These are phyloP conservation scores for Coilia nasus DNA, from an alignment of 2,797 vertebrate species.

Conservation along the genomic window DNA sequence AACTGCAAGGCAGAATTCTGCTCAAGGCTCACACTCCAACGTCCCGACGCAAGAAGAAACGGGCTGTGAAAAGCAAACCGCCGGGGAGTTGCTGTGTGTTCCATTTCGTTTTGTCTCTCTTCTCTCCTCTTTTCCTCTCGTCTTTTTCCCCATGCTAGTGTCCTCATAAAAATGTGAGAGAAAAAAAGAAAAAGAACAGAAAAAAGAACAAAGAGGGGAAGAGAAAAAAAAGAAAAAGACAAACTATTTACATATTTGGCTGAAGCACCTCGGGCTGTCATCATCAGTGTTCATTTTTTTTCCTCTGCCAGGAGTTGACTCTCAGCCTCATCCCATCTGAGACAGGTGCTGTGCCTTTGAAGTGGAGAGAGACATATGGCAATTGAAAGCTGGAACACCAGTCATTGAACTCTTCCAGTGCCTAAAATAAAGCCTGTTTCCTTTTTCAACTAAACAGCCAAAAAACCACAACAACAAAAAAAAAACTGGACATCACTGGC, in stretches of 20 bases:
- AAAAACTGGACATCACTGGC: not conserved
- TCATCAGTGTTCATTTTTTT: not conserved
- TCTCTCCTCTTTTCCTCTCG: not conserved
- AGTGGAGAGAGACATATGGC: slow-evolving; percentile 28
- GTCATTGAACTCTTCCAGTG: slow-evolving; percentile 5
- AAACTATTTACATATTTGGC: slow-evolving; percentile 19
- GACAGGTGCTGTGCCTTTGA: slow-evolving; percentile 28
- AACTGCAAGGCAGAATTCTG: too few species aligned
- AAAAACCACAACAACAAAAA: not conserved
- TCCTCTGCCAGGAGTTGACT: slow-evolving; percentile 26
- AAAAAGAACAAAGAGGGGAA: not conserved
- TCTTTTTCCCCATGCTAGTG: not conserved
- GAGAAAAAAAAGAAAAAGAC: not conserved
- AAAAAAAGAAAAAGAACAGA: not conserved
- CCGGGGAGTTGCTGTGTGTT: too few species aligned
- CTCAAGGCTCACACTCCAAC: too few species aligned
- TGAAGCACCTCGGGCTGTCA: not conserved
- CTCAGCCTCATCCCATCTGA: slow-evolving; percentile 11
- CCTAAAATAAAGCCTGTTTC: not conserved
- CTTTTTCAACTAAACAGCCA: too few species aligned
- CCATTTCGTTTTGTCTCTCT: too few species aligned
- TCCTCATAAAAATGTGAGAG: not conserved
- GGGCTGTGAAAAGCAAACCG: too few species aligned
- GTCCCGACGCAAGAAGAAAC: too few species aligned
- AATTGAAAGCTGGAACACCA: slow-evolving; percentile 35